A percentile compares a stretch with the other conserved stretches of the same genome.
Evolutionary conservation across 2,888 invertebrate species (phyloP).

Genomic region (Diloba caeruleocephala): DNA sequence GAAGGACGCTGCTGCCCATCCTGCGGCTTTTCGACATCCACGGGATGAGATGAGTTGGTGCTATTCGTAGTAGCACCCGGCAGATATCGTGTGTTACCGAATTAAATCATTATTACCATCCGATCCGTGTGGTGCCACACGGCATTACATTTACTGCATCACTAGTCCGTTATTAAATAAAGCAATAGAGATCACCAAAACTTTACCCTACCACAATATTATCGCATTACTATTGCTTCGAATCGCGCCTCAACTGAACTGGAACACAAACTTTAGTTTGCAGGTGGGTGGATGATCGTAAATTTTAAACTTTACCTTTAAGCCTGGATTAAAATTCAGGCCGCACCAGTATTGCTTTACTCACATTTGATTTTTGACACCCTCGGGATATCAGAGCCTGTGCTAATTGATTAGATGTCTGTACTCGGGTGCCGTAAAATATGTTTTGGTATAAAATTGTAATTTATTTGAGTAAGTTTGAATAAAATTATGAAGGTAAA

Average conservation of each 20-base stretch:
- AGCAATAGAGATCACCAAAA: too few species aligned
- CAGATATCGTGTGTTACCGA: too few species aligned
- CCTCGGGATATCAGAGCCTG: slow-evolving; percentile 11
- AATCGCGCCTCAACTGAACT: neutral
- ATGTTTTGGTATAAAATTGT: slow-evolving; percentile 21
- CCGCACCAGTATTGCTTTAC: slow-evolving; percentile 34
- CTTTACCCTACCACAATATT: too few species aligned
- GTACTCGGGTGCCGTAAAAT: slow-evolving; percentile 13
- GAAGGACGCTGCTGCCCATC: too few species aligned
- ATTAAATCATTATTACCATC: too few species aligned
- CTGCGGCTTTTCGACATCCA: too few species aligned
- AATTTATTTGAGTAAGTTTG: slow-evolving; percentile 26
- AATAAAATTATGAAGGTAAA: too few species aligned
- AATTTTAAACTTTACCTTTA: slow-evolving; percentile 30
- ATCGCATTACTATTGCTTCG: neutral
- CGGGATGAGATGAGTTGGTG: too few species aligned
- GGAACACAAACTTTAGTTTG: slow-evolving; percentile 1
- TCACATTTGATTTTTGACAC: slow-evolving; percentile 37
- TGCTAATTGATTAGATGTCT: slow-evolving; percentile 36
- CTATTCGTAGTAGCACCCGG: too few species aligned
- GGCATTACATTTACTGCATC: too few species aligned
- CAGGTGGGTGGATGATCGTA: slow-evolving; percentile 18
- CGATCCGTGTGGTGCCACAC: too few species aligned
- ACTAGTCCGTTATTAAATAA: too few species aligned
- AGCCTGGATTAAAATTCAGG: slow-evolving; percentile 29